Conservation (phyloP, 2,797 vertebrate species). For the Rhinella marina region DNA sequence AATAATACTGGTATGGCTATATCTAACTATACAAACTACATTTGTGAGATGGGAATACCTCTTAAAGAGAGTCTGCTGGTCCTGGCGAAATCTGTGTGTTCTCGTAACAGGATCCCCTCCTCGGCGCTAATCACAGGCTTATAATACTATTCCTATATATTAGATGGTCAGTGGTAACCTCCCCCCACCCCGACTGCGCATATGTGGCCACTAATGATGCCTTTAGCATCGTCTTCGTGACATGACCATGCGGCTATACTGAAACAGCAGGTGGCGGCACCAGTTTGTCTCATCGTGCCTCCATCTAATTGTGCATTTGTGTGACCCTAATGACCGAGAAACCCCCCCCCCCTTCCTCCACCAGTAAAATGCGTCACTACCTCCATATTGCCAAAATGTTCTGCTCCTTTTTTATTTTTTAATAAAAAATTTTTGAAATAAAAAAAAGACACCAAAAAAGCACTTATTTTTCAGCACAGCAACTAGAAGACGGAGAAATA, state of each 20-base stretch:
- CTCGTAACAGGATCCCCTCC: too few species aligned
- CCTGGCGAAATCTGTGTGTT: too few species aligned
- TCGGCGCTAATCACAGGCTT: too few species aligned
- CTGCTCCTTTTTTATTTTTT: background rate
- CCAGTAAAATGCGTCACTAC: too few species aligned
- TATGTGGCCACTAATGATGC: constrained; percentile 2
- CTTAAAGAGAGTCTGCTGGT: too few species aligned
- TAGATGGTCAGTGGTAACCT: background rate
- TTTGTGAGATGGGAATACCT: too few species aligned
- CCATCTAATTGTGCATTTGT: background rate
- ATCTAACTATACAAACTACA: too few species aligned
- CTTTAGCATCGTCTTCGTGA: background rate
- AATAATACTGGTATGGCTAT: too few species aligned
- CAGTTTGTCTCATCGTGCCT: constrained; percentile 3
- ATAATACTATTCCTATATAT: background rate
- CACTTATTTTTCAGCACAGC: background rate
- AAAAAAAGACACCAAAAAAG: background rate
- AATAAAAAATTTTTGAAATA: background rate
- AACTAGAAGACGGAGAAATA: background rate
- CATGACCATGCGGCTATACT: background rate
- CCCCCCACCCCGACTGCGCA: background rate
- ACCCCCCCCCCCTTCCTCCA: background rate
- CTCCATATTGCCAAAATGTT: background rate
- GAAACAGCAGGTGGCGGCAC: constrained; percentile 20
- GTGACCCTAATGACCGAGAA: background rate